Evolutionary conservation across 2,113 vertebrate genomes (phyloP).

Genomic region (Albula goreensis): DNA sequence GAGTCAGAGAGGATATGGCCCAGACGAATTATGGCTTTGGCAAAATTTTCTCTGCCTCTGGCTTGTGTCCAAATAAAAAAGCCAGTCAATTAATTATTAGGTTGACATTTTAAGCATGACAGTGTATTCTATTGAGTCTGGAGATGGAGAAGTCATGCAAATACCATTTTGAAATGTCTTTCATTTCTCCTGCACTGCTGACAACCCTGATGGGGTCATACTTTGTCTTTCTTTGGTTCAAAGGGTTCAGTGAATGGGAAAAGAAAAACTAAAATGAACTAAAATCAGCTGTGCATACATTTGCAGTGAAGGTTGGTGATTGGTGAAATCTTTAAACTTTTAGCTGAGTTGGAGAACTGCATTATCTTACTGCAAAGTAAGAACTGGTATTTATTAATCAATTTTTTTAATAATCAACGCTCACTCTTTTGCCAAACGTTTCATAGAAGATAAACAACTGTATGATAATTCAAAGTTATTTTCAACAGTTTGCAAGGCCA

Average conservation of each 20-base stretch:
- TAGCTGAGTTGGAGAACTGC: not conserved
- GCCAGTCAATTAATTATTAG: conserved; percentile 28
- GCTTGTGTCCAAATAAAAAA: conserved; percentile 23
- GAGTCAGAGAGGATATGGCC: conserved; percentile 46
- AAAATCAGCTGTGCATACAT: not conserved
- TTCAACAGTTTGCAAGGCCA: too few species aligned
- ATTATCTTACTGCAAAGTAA: too few species aligned
- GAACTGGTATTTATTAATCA: too few species aligned
- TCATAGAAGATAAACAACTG: too few species aligned
- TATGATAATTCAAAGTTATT: too few species aligned
- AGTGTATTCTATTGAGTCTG: not conserved
- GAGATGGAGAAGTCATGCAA: not conserved
- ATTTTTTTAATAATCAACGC: too few species aligned
- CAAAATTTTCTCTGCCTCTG: conserved; percentile 27
- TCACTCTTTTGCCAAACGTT: too few species aligned
- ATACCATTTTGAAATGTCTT: not conserved
- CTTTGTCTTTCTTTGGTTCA: not conserved
- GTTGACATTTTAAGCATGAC: conserved; percentile 29
- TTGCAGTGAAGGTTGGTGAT: not conserved
- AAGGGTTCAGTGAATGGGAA: not conserved
- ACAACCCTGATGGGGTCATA: not conserved
- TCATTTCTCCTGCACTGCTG: conserved; percentile 8
- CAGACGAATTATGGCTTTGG: conserved; percentile 45
- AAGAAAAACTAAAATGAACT: not conserved
- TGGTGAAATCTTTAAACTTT: not conserved